phyloP scores from a whole-genome alignment of 2,888 invertebrate species.

The Drosophila kambysellisi region DNA sequence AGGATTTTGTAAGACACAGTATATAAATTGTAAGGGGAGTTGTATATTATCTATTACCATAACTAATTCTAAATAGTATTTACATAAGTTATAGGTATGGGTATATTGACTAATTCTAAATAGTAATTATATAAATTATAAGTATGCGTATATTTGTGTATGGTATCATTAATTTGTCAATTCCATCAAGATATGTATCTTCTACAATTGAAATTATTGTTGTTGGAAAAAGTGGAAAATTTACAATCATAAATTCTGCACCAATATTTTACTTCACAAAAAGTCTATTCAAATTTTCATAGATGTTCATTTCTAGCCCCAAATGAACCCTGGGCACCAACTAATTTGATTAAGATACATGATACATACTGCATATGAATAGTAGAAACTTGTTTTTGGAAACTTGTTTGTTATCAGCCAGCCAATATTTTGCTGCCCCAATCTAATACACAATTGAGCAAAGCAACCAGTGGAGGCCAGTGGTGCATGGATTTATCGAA shows the following conservation, averaged over 20 bases:
- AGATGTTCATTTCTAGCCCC: background rate
- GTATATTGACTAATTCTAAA: too few relatives aligned
- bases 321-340: background rate
- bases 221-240: background rate
- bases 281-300: background rate
- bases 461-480: too few relatives aligned
- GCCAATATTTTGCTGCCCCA: background rate
- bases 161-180: background rate
- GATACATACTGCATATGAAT: too few relatives aligned
- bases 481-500: slow-evolving; percentile 24
- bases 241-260: background rate
- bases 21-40: background rate
- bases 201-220: background rate
- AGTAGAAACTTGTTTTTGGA: background rate
- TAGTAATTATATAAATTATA: too few relatives aligned
- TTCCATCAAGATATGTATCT: background rate
- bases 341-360: background rate
- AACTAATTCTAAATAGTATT: too few relatives aligned
- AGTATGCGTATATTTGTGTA: background rate
- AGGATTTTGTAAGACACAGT: background rate
- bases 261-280: background rate
- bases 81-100: too few relatives aligned
- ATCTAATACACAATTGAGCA: background rate
- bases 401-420: background rate
- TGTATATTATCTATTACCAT: background rate